Evolutionary conservation across 2,797 vertebrate species (phyloP).

Genomic region (Dendrocincla fuliginosa): DNA sequence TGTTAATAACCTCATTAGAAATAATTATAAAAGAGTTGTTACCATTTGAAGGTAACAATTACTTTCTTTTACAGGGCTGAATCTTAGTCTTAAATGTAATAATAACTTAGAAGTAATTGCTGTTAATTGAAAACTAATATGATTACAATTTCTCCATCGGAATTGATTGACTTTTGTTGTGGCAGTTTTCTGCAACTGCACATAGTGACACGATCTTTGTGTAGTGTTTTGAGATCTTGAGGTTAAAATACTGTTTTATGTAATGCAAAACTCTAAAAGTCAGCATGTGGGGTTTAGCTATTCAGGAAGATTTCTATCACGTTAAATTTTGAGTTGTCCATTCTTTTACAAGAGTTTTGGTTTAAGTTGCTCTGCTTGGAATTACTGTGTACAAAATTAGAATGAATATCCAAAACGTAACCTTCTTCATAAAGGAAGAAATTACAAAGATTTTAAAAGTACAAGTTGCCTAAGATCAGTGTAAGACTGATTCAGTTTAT

Average conservation of each 20-base stretch:
- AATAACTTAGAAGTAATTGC: background rate
- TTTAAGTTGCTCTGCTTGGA: background rate
- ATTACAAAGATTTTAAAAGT: background rate
- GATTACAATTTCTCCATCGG: background rate
- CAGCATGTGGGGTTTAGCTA: background rate
- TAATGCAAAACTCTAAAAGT: background rate
- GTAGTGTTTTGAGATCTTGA: background rate
- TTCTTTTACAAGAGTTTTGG: background rate
- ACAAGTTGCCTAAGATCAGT: background rate
- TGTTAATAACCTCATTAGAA: background rate
- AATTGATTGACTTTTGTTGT: background rate
- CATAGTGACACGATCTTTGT: background rate
- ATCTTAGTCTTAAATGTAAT: background rate
- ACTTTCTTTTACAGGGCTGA: background rate
- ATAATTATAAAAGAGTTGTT: background rate
- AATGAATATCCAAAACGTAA: background rate
- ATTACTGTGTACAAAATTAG: background rate
- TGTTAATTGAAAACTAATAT: background rate
- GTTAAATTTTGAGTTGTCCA: background rate
- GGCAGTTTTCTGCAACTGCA: background rate
- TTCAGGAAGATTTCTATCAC: background rate
- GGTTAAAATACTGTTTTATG: background rate
- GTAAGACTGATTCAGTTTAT: background rate
- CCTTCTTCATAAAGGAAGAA: background rate
- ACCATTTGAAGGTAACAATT: background rate